Conservation (phyloP, 92 coral and sea anemone genomes). For the Umimayanthus chanpuru region DNA sequence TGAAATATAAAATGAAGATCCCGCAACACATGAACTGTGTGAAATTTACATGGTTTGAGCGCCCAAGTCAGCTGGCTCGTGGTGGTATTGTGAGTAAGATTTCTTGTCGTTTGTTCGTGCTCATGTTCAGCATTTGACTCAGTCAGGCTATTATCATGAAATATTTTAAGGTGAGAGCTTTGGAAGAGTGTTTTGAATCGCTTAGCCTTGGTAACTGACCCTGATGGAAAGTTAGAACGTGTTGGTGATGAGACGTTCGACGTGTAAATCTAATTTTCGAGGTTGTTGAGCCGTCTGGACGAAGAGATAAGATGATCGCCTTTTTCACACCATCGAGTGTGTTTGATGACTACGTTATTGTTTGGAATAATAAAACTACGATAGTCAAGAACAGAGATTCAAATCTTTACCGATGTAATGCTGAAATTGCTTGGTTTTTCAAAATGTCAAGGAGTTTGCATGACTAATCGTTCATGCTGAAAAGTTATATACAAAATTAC, state of each 20-base stretch:
- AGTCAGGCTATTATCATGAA: not conserved
- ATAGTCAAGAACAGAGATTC: not conserved
- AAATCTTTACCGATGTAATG: not conserved
- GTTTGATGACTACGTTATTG: not conserved
- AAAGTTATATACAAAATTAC: not conserved
- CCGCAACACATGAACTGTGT: constrained; percentile 79
- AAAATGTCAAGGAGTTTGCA: not conserved
- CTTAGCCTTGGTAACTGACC: not conserved
- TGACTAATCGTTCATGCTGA: constrained; percentile 21
- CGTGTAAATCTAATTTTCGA: constrained; percentile 16
- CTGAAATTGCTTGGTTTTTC: not conserved
- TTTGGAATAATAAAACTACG: not conserved
- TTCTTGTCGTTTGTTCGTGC: not conserved
- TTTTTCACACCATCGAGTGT: constrained; percentile 12
- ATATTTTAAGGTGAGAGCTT: not conserved
- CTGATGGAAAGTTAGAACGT: not conserved
- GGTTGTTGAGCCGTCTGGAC: not conserved
- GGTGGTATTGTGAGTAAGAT: not conserved
- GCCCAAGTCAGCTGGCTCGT: not conserved
- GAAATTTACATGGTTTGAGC: constrained; percentile 80
- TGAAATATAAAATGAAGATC: constrained; percentile 71
- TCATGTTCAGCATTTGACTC: not conserved
- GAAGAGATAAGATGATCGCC: constrained; percentile 15
- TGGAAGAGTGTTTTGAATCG: not conserved
- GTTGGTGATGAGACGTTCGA: not conserved